Conservation (phyloP, 2,797 vertebrate genomes). For the Phrynocephalus forsythii region DNA sequence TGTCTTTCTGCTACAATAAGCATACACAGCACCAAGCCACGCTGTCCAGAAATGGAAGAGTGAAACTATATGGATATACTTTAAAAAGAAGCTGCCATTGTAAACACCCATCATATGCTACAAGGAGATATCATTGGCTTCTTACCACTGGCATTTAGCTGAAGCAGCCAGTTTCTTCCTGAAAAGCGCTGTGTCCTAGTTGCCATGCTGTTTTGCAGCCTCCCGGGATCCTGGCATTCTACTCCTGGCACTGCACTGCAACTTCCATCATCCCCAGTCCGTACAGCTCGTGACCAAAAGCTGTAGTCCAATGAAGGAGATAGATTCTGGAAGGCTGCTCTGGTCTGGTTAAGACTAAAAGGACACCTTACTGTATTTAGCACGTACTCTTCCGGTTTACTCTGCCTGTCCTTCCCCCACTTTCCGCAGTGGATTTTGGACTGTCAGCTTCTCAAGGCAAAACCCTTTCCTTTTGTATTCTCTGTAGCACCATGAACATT, state of each 20-base stretch:
- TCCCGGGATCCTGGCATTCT: too few species aligned
- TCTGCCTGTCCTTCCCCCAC: conserved; percentile 2
- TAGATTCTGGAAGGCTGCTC: background rate
- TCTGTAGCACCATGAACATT: background rate
- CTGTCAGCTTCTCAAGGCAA: background rate
- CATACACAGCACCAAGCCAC: too few species aligned
- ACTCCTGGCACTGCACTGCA: background rate
- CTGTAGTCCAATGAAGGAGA: background rate
- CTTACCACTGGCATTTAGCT: background rate
- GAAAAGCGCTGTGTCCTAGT: too few species aligned
- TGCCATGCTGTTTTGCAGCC: background rate
- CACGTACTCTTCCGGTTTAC: background rate
- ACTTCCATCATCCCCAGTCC: background rate
- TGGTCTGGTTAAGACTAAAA: background rate
- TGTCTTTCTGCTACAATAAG: too few species aligned
- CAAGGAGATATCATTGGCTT: too few species aligned
- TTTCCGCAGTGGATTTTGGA: background rate
- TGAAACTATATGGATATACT: too few species aligned
- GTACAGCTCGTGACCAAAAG: background rate
- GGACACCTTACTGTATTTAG: background rate
- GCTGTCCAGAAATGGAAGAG: too few species aligned
- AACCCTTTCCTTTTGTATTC: background rate
- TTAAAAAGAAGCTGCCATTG: too few species aligned
- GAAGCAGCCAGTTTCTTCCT: background rate
- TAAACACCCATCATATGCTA: too few species aligned